Evolutionary conservation across 2,797 vertebrate species (phyloP), one percentile per base, ranked within the genome.

Genomic region (Phoebastria nigripes): DNA sequence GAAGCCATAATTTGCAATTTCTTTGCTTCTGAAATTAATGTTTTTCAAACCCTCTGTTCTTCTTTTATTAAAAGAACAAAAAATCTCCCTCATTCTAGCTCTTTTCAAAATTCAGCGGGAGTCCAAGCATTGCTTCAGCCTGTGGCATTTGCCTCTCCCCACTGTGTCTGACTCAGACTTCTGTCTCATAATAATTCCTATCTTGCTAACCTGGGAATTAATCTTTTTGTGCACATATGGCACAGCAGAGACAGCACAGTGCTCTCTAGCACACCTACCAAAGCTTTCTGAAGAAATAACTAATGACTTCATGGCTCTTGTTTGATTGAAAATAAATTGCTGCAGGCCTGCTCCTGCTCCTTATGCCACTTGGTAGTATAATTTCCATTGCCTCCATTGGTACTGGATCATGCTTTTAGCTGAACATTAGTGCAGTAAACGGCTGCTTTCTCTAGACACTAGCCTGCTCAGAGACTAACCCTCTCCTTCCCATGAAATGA

Each of bases 141-240:
- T 7, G 44, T 69, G 87, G 74, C 83, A 77, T 93, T 87, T 87
- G 77, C 77, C 77, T 87, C 94, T 93, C 90, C 84, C 87, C 59
- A 15, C 95, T 82, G 91, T 29, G 88, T 56, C 93, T 93, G 96
- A 95, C 79, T 96, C 96, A 96, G 92, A 73, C 72, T 66, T 76
- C 83, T 85, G 67, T n/a, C 93, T 96, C 94, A 85, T 93, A 92
- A 70, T 58, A 73, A 90, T 89, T 96, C 89, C 72, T 46, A 18
- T 86, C 94, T 86, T 44, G 65, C 95, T 90, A 92, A 95, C 87
- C 86, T 94, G 92, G 93, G 84, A 93, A 97, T 96, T 97, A 94
- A 96, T 96, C 90, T 89, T 93, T 90, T 81, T 37, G 71, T 87
- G 89, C 90, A 55, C 91, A 94, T 85, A 93, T 87, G 95, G 92